phyloP scores from a whole-genome alignment of 2,888 invertebrate species.

The Platynereis dumerilii region DNA sequence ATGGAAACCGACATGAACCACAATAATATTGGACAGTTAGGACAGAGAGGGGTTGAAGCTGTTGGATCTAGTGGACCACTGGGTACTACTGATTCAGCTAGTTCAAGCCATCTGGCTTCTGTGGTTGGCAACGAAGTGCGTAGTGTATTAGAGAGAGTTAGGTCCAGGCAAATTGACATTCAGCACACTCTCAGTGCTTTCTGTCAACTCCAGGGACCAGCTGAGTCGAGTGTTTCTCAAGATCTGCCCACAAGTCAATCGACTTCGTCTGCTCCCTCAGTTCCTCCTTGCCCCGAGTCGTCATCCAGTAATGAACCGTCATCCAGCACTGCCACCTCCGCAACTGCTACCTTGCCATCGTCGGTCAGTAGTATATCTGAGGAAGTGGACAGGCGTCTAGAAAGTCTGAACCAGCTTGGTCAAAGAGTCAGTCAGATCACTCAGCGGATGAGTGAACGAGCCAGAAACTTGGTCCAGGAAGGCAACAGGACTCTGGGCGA shows the following conservation, averaged over 20 bases:
- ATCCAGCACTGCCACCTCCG: background rate
- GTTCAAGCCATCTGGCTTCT: conserved; percentile 13
- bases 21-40: no score
- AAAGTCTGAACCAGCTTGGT: conserved; percentile 17
- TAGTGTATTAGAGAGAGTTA: conserved; percentile 15
- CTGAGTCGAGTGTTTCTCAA: background rate
- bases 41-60: no score
- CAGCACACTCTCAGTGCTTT: conserved; percentile 18
- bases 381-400: conserved; percentile 19
- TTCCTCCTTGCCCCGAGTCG: background rate
- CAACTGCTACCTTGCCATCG: background rate
- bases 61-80: no score
- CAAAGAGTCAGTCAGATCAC: conserved; percentile 21
- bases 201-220: conserved; percentile 10
- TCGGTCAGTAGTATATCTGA: conserved; percentile 13
- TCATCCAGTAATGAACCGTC: background rate
- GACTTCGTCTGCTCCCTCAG: background rate
- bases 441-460: conserved; percentile 24
- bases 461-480: conserved; percentile 14
- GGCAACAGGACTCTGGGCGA: conserved; percentile 6
- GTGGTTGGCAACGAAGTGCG: conserved; percentile 19
- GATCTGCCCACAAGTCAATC: background rate
- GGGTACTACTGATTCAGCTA: background rate
- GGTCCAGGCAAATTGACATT: conserved; percentile 18
- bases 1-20: no score